These are phyloP conservation scores for Pionites leucogaster DNA, from an alignment of 2,113 vertebrate species.

Conservation along the genomic window DNA sequence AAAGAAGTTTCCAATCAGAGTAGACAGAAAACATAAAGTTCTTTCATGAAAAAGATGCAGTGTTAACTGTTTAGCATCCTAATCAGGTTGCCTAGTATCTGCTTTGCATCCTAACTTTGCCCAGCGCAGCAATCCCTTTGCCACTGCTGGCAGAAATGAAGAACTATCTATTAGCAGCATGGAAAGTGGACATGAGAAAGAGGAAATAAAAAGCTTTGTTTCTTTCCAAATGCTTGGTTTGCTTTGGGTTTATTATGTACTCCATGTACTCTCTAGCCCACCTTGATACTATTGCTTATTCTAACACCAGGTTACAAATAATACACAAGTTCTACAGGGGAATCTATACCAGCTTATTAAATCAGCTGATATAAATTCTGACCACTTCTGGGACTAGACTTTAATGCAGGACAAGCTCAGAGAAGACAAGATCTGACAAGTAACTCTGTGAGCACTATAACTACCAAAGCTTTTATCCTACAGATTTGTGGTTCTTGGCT, in stretches of 20 bases:
- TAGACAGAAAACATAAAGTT: constrained; percentile 12
- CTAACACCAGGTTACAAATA: not conserved
- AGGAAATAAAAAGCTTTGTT: not conserved
- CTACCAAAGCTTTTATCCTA: not conserved
- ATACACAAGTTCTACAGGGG: not conserved
- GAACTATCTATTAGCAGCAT: not conserved
- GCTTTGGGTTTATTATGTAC: not conserved
- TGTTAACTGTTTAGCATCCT: not conserved
- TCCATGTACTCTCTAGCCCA: accelerated
- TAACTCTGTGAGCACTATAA: not conserved
- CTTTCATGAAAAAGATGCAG: not conserved
- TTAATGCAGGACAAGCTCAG: not conserved
- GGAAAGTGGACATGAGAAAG: not conserved
- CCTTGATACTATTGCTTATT: not conserved
- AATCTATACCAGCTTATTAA: not conserved
- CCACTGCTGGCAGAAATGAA: not conserved
- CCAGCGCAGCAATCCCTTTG: not conserved
- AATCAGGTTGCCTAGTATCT: not conserved
- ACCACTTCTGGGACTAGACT: not conserved
- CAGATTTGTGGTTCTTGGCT: not conserved
- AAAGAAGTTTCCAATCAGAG: not conserved
- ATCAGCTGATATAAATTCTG: not conserved
- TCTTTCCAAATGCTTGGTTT: not conserved
- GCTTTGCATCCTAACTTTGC: not conserved
- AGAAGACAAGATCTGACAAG: not conserved